Percentiles rank a stretch among this genome's conserved stretches.
phyloP scores from a whole-genome alignment of 2,888 invertebrate species.

The Asteroscopus sphinx region DNA sequence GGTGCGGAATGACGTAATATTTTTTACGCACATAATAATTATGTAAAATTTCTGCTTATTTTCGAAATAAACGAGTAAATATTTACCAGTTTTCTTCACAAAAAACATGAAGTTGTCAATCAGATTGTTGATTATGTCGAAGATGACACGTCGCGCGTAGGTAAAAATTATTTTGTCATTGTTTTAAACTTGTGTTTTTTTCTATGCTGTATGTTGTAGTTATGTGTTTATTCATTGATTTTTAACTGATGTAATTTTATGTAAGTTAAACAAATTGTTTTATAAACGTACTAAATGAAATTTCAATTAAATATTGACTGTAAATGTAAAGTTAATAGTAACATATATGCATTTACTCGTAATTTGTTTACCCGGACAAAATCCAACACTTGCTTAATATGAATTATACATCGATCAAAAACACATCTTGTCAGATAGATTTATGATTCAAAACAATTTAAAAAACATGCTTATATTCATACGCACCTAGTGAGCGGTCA shows the following conservation, averaged over 20 bases:
- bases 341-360: too few species aligned
- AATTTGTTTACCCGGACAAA: too few species aligned
- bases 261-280: neutral
- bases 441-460: slow-evolving; percentile 5
- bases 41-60: neutral
- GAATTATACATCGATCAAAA: slow-evolving; percentile 14
- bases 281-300: too few species aligned
- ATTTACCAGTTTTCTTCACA: slow-evolving; percentile 11
- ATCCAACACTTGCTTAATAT: too few species aligned
- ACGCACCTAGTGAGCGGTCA: slow-evolving; percentile 7
- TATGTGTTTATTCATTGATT: too few species aligned
- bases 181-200: too few species aligned
- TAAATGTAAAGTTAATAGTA: too few species aligned
- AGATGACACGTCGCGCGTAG: too few species aligned
- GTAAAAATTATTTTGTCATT: too few species aligned
- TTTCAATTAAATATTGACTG: too few species aligned
- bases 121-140: neutral
- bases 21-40: slow-evolving; percentile 16
- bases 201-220: too few species aligned
- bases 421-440: neutral
- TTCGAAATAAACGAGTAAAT: slow-evolving; percentile 4
- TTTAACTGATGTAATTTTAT: slow-evolving; percentile 17
- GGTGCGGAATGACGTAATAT: slow-evolving; percentile 36
- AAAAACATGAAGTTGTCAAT: slow-evolving; percentile 21
- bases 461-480: slow-evolving; percentile 1